A percentile compares a stretch with the other conserved stretches of the same genome.
Evolutionary conservation across 2,888 invertebrate genomes (phyloP).

Genomic region (Heliconius charithonia): DNA sequence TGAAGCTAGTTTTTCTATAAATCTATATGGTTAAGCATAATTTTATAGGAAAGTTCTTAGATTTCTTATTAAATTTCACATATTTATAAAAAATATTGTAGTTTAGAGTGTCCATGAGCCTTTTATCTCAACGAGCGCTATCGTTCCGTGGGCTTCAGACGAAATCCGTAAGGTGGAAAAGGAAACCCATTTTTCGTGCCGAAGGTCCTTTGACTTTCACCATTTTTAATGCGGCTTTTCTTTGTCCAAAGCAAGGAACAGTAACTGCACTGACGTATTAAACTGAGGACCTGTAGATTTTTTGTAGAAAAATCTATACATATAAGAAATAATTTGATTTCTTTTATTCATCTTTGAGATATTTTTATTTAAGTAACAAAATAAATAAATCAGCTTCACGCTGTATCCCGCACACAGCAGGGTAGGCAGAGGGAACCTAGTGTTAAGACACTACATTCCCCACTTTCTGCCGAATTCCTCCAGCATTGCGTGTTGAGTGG

Average conservation of each 20-base stretch:
- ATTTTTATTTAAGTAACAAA: neutral
- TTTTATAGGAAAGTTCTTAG: neutral
- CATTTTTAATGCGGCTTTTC: conserved; percentile 39
- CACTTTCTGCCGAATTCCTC: no score
- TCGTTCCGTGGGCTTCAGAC: conserved; percentile 23
- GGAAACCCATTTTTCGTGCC: conserved; percentile 36
- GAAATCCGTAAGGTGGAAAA: conserved; percentile 35
- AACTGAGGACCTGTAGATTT: neutral
- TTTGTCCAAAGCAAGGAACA: conserved; percentile 32
- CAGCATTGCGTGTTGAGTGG: no score
- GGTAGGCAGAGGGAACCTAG: no score
- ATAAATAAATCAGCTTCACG: no score
- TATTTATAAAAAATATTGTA: neutral
- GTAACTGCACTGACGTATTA: conserved; percentile 34
- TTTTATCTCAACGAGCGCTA: conserved; percentile 31
- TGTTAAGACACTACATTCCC: no score
- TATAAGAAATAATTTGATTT: neutral
- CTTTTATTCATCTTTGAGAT: neutral
- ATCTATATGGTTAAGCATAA: no score
- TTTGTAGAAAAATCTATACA: neutral
- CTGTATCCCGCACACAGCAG: no score
- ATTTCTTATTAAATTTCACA: conserved; percentile 1
- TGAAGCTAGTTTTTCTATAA: no score
- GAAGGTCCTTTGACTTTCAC: conserved; percentile 33
- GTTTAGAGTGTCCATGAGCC: neutral